These are phyloP conservation scores for Drosophila arawakana DNA, from an alignment of 1,140 invertebrate genomes.

Conservation along the genomic window DNA sequence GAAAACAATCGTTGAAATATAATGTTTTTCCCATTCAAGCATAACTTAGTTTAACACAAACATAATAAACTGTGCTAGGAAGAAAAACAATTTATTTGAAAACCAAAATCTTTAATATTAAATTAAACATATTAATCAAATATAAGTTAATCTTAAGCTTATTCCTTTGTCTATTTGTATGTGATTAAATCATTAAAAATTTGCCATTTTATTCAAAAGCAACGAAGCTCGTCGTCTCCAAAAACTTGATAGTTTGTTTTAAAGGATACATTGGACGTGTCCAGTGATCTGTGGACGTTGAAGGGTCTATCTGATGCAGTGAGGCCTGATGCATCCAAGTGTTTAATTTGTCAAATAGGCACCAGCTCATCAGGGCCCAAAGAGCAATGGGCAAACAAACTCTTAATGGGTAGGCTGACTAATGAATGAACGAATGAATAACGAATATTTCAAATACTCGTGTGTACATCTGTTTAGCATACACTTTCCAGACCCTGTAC, in stretches of 20 bases:
- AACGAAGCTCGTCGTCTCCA: too few species aligned
- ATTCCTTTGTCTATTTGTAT: too few species aligned
- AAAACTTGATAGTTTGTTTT: background rate
- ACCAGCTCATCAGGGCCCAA: slow-evolving; percentile 29
- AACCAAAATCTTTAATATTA: too few species aligned
- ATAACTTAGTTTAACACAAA: too few species aligned
- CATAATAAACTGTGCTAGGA: too few species aligned
- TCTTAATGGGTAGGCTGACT: slow-evolving; percentile 28
- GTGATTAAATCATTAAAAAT: too few species aligned
- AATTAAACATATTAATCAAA: too few species aligned
- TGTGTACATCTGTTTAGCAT: slow-evolving; percentile 3
- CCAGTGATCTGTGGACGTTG: slow-evolving; percentile 20
- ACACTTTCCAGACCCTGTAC: background rate
- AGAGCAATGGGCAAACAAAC: slow-evolving; percentile 36
- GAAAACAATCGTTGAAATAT: too few species aligned
- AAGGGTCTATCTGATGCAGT: slow-evolving; percentile 16
- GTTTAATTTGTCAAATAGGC: slow-evolving; percentile 44
- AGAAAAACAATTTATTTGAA: too few species aligned
- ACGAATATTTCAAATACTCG: slow-evolving; percentile 14
- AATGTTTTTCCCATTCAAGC: too few species aligned
- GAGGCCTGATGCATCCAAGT: slow-evolving; percentile 20
- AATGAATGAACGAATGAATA: slow-evolving; percentile 48
- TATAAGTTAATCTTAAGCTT: too few species aligned
- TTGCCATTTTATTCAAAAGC: too few species aligned
- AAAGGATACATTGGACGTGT: background rate